Evolutionary conservation across 2,113 vertebrate genomes (phyloP).

Genomic region (Ceratotherium simum): DNA sequence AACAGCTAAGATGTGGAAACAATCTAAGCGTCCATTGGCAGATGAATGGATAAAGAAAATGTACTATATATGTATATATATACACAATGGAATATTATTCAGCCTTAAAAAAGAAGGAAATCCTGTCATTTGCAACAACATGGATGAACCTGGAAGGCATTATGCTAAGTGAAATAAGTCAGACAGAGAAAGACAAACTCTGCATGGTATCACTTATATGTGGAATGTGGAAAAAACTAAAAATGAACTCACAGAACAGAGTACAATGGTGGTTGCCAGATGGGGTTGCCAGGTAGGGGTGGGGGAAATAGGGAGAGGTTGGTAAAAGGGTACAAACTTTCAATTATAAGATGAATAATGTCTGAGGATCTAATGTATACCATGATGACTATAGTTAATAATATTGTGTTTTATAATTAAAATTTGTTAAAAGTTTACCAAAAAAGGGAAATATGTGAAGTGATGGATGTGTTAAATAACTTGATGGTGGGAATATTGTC

Average conservation of each 20-base stretch:
- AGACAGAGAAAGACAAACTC: background rate
- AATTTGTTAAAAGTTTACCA: background rate
- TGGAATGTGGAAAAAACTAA: background rate
- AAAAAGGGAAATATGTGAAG: background rate
- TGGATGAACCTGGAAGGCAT: background rate
- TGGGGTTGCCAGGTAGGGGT: background rate
- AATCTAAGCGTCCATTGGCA: background rate
- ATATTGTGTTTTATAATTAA: background rate
- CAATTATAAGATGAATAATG: background rate
- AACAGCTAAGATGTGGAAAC: background rate
- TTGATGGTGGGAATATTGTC: background rate
- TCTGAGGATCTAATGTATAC: background rate
- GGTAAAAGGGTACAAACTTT: background rate
- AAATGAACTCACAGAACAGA: background rate
- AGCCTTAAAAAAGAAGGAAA: background rate
- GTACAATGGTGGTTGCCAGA: background rate
- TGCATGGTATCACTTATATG: background rate
- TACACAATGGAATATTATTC: background rate
- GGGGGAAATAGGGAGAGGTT: background rate
- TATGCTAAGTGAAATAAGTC: background rate
- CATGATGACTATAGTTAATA: background rate
- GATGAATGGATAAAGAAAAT: background rate
- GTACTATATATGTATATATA: background rate
- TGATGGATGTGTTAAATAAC: background rate
- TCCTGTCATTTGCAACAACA: background rate